Conservation (phyloP, 2,113 vertebrate species). For the Apaloderma vittatum region DNA sequence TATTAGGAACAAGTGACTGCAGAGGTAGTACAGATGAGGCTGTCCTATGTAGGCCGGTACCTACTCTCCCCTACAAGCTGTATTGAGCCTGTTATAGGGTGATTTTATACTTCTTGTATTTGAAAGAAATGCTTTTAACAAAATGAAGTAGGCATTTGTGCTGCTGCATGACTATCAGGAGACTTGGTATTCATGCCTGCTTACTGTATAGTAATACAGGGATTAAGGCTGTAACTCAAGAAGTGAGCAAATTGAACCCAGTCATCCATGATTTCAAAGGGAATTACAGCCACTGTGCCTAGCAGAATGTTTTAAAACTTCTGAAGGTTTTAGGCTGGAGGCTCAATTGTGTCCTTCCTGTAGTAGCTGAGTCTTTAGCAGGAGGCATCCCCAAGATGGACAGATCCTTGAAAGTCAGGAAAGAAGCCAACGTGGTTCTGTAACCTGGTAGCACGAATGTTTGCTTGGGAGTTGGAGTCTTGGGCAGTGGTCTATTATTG, state of each 20-base stretch:
- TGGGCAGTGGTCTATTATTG: not conserved
- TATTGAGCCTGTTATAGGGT: not conserved
- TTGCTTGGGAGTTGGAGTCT: not conserved
- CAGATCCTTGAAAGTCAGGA: not conserved
- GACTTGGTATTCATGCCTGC: not conserved
- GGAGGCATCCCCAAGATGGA: not conserved
- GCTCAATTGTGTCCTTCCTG: not conserved
- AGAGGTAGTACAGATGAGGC: not conserved
- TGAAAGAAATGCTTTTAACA: not conserved
- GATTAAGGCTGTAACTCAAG: not conserved
- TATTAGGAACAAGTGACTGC: not conserved
- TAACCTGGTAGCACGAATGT: not conserved
- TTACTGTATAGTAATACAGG: not conserved
- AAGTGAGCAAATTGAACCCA: not conserved
- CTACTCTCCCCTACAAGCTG: not conserved
- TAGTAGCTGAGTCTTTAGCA: not conserved
- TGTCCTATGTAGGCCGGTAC: not conserved
- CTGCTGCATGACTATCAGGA: not conserved
- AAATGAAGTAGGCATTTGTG: not conserved
- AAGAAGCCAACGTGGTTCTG: not conserved
- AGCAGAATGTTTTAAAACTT: not conserved
- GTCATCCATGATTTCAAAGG: not conserved
- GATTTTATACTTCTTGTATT: not conserved
- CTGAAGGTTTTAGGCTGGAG: not conserved
- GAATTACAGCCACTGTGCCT: not conserved